phyloP scores from a whole-genome alignment of 2,113 vertebrate species.

The Mustelus asterias region DNA sequence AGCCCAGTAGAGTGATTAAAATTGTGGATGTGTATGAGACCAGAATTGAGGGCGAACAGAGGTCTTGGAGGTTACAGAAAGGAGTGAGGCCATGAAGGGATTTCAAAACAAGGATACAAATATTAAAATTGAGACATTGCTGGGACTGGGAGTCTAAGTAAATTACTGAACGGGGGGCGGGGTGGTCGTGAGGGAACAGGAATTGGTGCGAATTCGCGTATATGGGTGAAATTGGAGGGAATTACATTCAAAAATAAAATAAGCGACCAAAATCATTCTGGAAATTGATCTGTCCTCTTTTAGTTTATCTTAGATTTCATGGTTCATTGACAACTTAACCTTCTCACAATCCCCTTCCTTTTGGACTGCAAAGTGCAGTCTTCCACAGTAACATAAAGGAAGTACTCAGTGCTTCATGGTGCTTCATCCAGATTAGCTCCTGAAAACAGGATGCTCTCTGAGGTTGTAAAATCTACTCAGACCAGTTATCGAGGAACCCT shows the following conservation, averaged over 20 bases:
- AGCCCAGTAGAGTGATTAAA: neutral
- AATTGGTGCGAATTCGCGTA: neutral
- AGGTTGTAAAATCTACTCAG: neutral
- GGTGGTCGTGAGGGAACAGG: neutral
- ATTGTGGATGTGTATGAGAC: neutral
- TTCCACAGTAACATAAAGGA: neutral
- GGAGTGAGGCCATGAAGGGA: neutral
- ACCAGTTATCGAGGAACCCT: neutral
- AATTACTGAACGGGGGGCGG: neutral
- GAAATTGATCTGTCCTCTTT: neutral
- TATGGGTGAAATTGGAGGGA: neutral
- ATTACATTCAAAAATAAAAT: neutral
- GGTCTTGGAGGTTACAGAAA: neutral
- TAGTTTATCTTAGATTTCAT: neutral
- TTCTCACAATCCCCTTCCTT: neutral
- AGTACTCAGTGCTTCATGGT: neutral
- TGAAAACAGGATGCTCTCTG: neutral
- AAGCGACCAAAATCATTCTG: neutral
- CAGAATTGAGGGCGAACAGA: neutral
- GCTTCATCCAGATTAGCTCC: neutral
- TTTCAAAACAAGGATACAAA: neutral
- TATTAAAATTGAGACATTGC: neutral
- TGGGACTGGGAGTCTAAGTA: neutral
- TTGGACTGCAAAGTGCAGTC: neutral
- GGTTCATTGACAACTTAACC: neutral